Base-by-base conservation (phyloP, 2,113 vertebrate species). In the Cyanoramphus novaezelandiae region DNA sequence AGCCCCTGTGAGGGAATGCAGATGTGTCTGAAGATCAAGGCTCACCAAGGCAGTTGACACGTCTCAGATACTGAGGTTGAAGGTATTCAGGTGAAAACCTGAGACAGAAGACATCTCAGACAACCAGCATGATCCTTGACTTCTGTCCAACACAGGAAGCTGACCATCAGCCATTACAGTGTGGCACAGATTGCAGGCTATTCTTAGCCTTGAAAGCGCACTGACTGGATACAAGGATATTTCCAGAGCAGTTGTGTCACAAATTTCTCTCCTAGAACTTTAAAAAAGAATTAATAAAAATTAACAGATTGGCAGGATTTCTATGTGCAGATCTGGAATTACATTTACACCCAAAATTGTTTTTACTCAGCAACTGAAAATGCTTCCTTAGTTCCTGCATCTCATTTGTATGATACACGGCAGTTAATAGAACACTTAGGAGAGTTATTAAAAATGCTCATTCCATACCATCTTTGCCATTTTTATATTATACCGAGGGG, bases 401-500 rank as follows among this genome's bases (percentile, higher is more conserved):
- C 96, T 94, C 94, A 96, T 93, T 92, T 96, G 84, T 96, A 84
- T 96, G 82, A 96, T 96, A 88, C 94, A 95, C 35, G 7, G 93
- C 88, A 95, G 95, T 95, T 97, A 96, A 94, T 95, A 90, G 93
- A 97, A 96, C 94, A 95, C 88, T 97, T 97, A 96, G 94, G 96
- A 97, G 95, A 95, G 93, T 97, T 97, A 97, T 97, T 97, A 97
- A 97, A 97, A 96, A 91, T 4, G 50, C 55, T 93, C 91, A 93
- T 96, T 98, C 96, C 71, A 64, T 96, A 84, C 94, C 86, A 94
- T 96, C 95, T 91, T 96, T 97, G 93, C 91, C 94, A 97, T 95
- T 95, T 92, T 95, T 95, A 81, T 96, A 94, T 95, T 97, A 95
- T 89, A 96, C 97, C 87, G 94, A 94, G 35, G 96, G 86, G 97